A percentile compares a stretch with the other conserved stretches of the same genome.
Conservation (phyloP, 37 sponge, comb jelly and placozoan species). For the Amphimedon queenslandica region DNA sequence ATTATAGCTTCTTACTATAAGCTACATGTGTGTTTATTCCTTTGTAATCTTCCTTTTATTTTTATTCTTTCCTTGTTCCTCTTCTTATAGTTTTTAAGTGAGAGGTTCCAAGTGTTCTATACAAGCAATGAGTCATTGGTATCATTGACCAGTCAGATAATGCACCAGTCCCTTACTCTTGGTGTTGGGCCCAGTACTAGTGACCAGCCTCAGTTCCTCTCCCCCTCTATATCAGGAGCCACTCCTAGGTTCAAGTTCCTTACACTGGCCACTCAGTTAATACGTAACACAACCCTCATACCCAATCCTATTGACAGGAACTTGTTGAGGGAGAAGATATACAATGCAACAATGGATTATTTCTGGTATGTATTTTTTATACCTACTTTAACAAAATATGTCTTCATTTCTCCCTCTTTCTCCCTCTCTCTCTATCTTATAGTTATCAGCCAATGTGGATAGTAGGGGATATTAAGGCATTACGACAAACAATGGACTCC, state of each 20-base stretch:
- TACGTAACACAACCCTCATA: conserved; percentile 34
- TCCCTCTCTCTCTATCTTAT: not conserved
- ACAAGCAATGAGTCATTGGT: conserved; percentile 17
- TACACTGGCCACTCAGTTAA: conserved; percentile 17
- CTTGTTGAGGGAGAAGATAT: conserved; percentile 65
- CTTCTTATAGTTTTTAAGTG: conserved; percentile 30
- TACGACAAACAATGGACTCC: conserved; percentile 7
- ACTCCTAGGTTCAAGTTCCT: conserved; percentile 57
- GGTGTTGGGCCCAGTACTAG: conserved; percentile 39
- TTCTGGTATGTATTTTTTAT: conserved; percentile 47
- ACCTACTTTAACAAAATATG: not conserved
- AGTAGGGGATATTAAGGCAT: conserved; percentile 1
- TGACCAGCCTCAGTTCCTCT: conserved; percentile 26
- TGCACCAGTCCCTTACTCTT: conserved; percentile 44
- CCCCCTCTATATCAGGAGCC: conserved; percentile 29
- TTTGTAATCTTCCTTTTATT: not conserved
- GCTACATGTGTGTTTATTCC: not conserved
- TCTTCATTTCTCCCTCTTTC: too few species aligned
- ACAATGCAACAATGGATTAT: conserved; percentile 72
- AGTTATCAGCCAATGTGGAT: conserved; percentile 5
- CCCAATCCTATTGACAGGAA: conserved; percentile 39
- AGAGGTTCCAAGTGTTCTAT: conserved; percentile 27
- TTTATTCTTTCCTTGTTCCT: not conserved
- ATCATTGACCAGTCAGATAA: conserved; percentile 40
- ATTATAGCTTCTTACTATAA: not conserved